Evolutionary conservation across 1,140 invertebrate genomes (phyloP).

Genomic region (Neuroterus valhalla): DNA sequence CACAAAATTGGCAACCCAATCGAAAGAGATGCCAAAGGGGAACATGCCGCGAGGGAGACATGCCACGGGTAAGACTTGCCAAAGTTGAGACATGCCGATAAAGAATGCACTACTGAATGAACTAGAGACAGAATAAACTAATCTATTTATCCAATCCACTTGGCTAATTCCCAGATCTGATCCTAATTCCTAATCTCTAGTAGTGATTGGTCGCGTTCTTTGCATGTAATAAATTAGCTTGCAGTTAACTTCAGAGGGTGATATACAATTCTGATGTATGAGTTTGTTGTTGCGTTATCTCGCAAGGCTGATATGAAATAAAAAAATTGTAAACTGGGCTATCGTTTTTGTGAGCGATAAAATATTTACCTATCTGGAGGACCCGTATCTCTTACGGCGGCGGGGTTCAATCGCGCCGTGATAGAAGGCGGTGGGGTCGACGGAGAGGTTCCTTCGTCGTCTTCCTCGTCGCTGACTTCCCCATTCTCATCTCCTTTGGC

Average conservation of each 20-base stretch:
- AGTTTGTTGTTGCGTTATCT: slow-evolving; percentile 14
- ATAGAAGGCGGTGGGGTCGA: slow-evolving; percentile 64
- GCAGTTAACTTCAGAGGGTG: slow-evolving; percentile 34
- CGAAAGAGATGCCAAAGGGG: too few species aligned
- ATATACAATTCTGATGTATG: slow-evolving; percentile 27
- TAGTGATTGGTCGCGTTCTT: too few species aligned
- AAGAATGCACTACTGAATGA: too few species aligned
- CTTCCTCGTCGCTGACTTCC: slow-evolving; percentile 71
- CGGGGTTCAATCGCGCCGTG: slow-evolving; percentile 67
- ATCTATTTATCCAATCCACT: too few species aligned
- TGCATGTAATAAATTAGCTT: too few species aligned
- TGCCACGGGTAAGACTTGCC: too few species aligned
- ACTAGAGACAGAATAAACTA: too few species aligned
- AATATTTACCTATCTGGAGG: slow-evolving; percentile 69
- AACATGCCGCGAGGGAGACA: too few species aligned
- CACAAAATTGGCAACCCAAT: too few species aligned
- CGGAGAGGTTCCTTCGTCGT: slow-evolving; percentile 66
- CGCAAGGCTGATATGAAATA: slow-evolving; percentile 2
- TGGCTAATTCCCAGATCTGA: too few species aligned
- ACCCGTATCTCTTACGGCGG: slow-evolving; percentile 68
- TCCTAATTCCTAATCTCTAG: too few species aligned
- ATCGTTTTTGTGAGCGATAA: background rate
- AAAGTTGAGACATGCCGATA: too few species aligned
- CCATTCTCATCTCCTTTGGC: slow-evolving; percentile 71
- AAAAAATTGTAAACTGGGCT: slow-evolving; percentile 4